These are phyloP conservation scores for Elgonia sp. DNA, from an alignment of 2,888 invertebrate genomes.

Conservation along the genomic window DNA sequence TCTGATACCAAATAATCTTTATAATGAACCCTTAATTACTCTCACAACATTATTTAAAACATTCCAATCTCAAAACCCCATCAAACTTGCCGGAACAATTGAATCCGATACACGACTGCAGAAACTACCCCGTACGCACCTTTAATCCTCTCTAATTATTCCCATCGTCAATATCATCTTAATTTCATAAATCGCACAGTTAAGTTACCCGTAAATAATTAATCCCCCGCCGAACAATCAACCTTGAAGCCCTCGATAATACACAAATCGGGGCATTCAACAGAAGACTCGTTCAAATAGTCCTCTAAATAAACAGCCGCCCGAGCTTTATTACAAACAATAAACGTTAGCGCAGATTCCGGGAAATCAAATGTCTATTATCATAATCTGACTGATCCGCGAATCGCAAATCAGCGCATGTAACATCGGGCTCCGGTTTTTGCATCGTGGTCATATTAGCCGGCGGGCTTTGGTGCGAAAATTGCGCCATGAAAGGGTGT, in stretches of 20 bases:
- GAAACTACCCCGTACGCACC: too few species aligned
- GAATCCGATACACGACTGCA: too few species aligned
- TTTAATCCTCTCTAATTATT: conserved; percentile 1
- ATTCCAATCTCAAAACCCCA: too few species aligned
- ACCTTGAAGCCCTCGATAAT: conserved; percentile 36
- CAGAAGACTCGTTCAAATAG: conserved; percentile 17
- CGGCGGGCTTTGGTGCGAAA: too few species aligned
- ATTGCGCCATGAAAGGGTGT: conserved; percentile 44
- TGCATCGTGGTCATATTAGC: conserved; percentile 29
- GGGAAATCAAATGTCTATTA: conserved; percentile 60
- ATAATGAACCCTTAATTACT: too few species aligned
- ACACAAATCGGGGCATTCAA: conserved; percentile 25
- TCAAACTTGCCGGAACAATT: too few species aligned
- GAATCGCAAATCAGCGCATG: conserved; percentile 13
- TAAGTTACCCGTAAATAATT: conserved; percentile 40
- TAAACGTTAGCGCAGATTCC: conserved; percentile 28
- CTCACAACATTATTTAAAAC: too few species aligned
- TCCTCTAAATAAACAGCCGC: conserved; percentile 30
- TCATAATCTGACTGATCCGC: conserved; percentile 40
- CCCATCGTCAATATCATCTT: conserved; percentile 25
- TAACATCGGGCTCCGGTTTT: conserved; percentile 46
- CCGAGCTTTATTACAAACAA: conserved; percentile 44
- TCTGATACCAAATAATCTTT: too few species aligned
- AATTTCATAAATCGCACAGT: conserved; percentile 26
- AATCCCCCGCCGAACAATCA: conserved; percentile 14